Conservation (phyloP, 2,113 vertebrate genomes). For the Oceanites oceanicus region DNA sequence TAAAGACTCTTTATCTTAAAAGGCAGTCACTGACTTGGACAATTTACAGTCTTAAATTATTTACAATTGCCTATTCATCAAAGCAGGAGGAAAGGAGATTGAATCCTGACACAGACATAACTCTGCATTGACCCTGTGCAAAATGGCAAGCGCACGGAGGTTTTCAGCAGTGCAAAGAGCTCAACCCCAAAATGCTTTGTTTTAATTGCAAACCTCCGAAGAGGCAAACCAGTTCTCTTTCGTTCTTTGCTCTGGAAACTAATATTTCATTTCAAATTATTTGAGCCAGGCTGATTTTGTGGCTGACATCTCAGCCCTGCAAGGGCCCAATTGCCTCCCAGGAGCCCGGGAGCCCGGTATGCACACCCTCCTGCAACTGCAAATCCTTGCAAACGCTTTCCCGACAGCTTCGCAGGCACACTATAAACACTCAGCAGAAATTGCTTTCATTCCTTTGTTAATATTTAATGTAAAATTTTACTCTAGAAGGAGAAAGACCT, state of each 20-base stretch:
- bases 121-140: background rate
- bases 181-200: background rate
- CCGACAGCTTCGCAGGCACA: background rate
- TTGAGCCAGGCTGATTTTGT: background rate
- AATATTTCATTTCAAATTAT: background rate
- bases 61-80: background rate
- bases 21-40: background rate
- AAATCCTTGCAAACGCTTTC: background rate
- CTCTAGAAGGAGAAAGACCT: constrained; percentile 9
- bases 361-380: background rate
- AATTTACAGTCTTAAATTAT: background rate
- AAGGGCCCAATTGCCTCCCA: background rate
- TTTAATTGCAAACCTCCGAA: background rate
- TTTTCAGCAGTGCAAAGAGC: background rate
- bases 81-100: background rate
- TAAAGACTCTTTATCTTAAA: background rate
- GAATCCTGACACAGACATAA: background rate
- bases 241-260: background rate
- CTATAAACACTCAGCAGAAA: constrained; percentile 24
- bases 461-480: constrained; percentile 19
- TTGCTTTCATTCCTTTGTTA: constrained; percentile 20
- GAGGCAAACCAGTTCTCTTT: background rate
- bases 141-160: fast-evolving
- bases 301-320: background rate
- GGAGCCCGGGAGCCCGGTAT: background rate